These are phyloP conservation scores for Catharus minimus DNA, from an alignment of 2,113 vertebrate species.

Conservation along the genomic window DNA sequence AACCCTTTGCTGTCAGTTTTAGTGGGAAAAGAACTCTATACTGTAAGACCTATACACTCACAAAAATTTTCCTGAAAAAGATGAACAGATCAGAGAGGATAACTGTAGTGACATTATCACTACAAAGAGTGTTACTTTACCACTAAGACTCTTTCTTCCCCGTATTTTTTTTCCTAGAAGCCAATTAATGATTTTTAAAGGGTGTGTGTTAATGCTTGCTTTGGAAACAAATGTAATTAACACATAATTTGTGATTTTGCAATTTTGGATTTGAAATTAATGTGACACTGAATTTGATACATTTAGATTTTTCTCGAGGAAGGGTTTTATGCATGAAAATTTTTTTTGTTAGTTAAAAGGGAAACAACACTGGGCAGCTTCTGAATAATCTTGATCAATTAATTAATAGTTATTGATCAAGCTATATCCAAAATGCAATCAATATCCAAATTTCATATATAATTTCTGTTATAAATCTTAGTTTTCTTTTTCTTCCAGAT, in stretches of 20 bases:
- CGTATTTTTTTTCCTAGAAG: constrained; percentile 4
- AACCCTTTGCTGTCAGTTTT: background rate
- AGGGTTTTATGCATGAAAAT: background rate
- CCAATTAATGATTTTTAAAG: constrained; percentile 33
- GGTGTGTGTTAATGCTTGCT: background rate
- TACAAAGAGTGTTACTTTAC: constrained; percentile 9
- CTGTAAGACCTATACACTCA: background rate
- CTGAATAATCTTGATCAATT: background rate
- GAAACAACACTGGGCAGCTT: background rate
- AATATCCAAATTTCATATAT: background rate
- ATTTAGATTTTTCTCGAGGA: background rate
- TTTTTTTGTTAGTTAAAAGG: background rate
- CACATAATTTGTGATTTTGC: background rate
- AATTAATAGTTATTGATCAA: background rate
- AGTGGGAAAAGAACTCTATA: background rate
- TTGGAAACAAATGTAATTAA: constrained; percentile 28
- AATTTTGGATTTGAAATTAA: constrained; percentile 20
- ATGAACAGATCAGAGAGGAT: background rate
- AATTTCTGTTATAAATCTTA: background rate
- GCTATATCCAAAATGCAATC: background rate
- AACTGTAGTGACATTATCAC: background rate
- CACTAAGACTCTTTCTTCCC: background rate
- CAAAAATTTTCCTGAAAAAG: background rate
- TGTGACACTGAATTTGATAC: background rate
- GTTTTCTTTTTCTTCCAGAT: background rate